Percentiles rank a stretch among this genome's conserved stretches.
Conservation (phyloP, 2,113 vertebrate species). For the Sebastes fasciatus region DNA sequence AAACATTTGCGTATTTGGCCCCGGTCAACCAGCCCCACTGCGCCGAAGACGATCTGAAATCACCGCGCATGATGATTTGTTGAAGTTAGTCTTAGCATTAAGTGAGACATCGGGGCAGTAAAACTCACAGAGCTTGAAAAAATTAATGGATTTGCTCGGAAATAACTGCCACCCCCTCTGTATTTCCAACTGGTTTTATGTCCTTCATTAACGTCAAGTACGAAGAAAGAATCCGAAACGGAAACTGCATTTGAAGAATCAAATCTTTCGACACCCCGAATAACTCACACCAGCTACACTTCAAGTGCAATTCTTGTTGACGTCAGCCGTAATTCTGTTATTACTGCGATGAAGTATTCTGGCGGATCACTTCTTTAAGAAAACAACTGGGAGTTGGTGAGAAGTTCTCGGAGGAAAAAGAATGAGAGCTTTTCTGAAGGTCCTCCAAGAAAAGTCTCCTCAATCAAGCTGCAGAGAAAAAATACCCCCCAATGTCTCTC, state of each 20-base stretch:
- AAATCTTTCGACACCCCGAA: conserved; percentile 72
- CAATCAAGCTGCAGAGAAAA: conserved; percentile 37
- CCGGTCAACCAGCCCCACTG: background rate
- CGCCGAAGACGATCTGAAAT: conserved; percentile 19
- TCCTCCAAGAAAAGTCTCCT: conserved; percentile 68
- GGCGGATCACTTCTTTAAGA: conserved; percentile 68
- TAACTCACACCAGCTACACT: conserved; percentile 72
- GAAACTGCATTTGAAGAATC: conserved; percentile 67
- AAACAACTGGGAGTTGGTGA: conserved; percentile 72
- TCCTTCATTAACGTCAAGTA: conserved; percentile 54
- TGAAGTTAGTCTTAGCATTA: conserved; percentile 13
- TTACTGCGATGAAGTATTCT: conserved; percentile 75
- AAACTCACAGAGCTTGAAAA: conserved; percentile 30
- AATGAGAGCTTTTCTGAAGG: conserved; percentile 62
- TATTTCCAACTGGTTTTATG: conserved; percentile 58
- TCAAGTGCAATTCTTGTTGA: conserved; percentile 73
- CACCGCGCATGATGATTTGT: background rate
- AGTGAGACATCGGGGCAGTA: conserved; percentile 30
- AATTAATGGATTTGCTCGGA: conserved; percentile 55
- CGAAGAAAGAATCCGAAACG: conserved; percentile 39
- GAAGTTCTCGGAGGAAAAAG: conserved; percentile 54
- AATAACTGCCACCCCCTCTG: conserved; percentile 43
- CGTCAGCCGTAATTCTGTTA: conserved; percentile 76
- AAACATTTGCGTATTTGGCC: background rate
- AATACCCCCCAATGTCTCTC: conserved; percentile 13